Conservation (phyloP, 2,888 invertebrate species). For the Leptothorax acervorum region DNA sequence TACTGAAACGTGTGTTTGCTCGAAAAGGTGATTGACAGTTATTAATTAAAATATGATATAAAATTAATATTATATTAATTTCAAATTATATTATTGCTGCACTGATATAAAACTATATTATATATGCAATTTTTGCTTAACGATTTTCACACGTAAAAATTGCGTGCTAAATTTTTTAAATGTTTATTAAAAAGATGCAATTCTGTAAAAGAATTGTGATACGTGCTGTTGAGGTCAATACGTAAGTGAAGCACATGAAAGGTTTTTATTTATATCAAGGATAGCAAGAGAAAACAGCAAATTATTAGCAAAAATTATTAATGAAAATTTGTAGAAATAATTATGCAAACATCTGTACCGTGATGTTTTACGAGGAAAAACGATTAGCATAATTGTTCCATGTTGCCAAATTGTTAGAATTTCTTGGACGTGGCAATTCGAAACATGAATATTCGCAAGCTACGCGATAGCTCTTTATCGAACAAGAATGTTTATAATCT, state of each 20-base stretch:
- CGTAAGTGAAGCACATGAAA: background rate
- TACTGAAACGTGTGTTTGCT: background rate
- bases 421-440: conserved; percentile 13
- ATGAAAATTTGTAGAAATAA: background rate
- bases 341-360: background rate
- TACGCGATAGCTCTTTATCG: conserved; percentile 57
- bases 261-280: background rate
- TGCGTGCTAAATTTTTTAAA: background rate
- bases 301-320: background rate
- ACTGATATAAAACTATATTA: background rate
- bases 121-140: background rate
- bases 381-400: background rate
- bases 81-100: background rate
- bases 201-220: background rate
- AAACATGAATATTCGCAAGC: conserved; percentile 6
- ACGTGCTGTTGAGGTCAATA: background rate
- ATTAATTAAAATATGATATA: background rate
- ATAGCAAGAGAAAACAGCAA: background rate
- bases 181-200: background rate
- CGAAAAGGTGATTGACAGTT: background rate
- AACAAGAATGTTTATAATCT: conserved; percentile 71
- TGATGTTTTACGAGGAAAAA: background rate
- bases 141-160: background rate
- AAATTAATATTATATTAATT: background rate
- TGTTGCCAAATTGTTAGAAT: background rate